These are phyloP conservation scores for Pilophorus perplexus DNA, from an alignment of 2,888 invertebrate genomes.

Conservation along the genomic window DNA sequence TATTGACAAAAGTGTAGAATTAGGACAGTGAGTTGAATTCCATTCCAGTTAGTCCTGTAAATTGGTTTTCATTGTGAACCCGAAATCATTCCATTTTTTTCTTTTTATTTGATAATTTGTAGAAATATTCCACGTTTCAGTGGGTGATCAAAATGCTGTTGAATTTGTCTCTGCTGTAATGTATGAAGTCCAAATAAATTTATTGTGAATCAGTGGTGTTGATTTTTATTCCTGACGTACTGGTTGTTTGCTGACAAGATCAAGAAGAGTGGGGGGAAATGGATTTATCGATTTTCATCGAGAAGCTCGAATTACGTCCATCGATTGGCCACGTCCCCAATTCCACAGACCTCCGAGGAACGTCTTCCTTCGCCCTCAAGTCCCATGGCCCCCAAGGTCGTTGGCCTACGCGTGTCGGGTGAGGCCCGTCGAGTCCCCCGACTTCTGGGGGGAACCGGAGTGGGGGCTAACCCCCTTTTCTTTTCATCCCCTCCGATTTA, in stretches of 20 bases:
- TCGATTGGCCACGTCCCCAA: no score
- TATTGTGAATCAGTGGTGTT: slow-evolving; percentile 6
- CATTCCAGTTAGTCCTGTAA: not conserved
- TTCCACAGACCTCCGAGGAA: no score
- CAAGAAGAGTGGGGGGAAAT: no score
- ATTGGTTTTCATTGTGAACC: not conserved
- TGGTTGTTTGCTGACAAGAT: no score
- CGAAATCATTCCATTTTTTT: slow-evolving; percentile 1
- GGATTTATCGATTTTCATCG: no score
- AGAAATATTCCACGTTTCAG: slow-evolving; percentile 11
- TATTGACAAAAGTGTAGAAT: no score
- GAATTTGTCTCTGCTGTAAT: slow-evolving; percentile 13
- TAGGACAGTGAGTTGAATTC: not conserved
- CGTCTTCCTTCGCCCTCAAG: no score
- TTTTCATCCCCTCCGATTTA: not conserved
- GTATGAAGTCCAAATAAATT: slow-evolving; percentile 5
- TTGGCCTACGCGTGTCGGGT: not conserved
- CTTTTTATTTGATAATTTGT: not conserved
- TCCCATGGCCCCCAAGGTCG: no score
- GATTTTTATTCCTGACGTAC: no score
- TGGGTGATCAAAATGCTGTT: slow-evolving; percentile 15
- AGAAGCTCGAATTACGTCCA: no score
- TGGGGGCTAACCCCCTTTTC: slow-evolving; percentile 28
- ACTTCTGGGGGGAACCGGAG: slow-evolving; percentile 10
- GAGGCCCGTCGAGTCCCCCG: slow-evolving; percentile 4